A percentile compares a stretch with the other conserved stretches of the same genome.
phyloP scores from a whole-genome alignment of 2,797 vertebrate species.

The Phaenicophaeus curvirostris region DNA sequence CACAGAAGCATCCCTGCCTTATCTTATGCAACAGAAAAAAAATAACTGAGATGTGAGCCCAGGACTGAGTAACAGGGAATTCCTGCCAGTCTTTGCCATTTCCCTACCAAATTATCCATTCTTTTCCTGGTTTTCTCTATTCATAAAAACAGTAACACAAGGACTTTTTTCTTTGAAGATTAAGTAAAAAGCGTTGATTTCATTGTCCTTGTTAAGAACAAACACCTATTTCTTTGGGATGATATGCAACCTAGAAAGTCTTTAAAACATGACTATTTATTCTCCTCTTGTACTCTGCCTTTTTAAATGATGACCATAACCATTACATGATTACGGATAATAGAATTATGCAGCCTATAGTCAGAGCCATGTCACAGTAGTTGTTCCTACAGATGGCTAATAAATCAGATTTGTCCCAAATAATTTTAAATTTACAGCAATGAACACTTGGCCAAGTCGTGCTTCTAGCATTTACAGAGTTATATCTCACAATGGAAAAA shows the following conservation, averaged over 20 bases:
- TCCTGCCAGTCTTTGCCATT: background rate
- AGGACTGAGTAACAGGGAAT: background rate
- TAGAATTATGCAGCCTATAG: background rate
- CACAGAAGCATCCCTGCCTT: background rate
- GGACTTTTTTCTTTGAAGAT: background rate
- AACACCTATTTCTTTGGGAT: background rate
- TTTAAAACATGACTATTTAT: background rate
- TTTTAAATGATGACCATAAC: background rate
- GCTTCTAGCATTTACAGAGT: background rate
- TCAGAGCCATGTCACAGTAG: background rate
- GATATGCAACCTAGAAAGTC: background rate
- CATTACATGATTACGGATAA: background rate
- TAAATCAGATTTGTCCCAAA: constrained; percentile 35
- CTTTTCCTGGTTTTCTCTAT: background rate
- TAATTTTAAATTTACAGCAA: constrained; percentile 11
- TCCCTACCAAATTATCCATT: background rate
- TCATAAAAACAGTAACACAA: background rate
- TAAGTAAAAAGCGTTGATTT: background rate
- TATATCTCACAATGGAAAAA: background rate
- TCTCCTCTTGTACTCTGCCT: background rate
- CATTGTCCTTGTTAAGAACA: background rate
- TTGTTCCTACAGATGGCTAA: background rate
- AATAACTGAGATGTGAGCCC: background rate
- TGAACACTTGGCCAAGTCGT: background rate
- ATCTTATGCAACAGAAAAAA: background rate